Base-by-base conservation (phyloP, 2,113 vertebrate genomes). In the Corvus hawaiiensis region DNA sequence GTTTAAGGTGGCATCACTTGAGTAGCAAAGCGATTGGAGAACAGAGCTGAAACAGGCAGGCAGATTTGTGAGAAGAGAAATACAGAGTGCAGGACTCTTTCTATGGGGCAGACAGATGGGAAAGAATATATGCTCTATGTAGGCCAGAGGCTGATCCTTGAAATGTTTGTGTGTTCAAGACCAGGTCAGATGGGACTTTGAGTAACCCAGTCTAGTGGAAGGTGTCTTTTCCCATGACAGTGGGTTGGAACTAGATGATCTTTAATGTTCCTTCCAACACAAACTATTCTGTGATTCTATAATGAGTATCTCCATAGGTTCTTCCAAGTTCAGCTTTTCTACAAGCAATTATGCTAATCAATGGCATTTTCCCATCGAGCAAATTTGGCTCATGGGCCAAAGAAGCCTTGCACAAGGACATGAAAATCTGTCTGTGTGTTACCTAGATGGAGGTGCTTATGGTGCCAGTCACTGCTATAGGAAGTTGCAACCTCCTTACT, bases 121-220 rank as follows among this genome's bases (percentile, higher is more conserved):
- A 76, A 85, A 69, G 41, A 75, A 89, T 66, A 62, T 48, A 68
- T 16, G 44, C 4, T 28, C 19, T 87, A 15, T 49, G 4, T 80
- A 92, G 87, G 82, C 32, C 46, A 69, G 49, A 79, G 81, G 22
- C 26, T 82, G 52, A 72, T 28, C 21, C 41, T 73, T 69, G 41
- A 64, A 56, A 30, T 15, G 3, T 41, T 49, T 75, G 44, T 19
- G 16, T 72, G 35, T 41, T 87, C 24, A 48, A 32, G 15, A 21
- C 58, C 6, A 4, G 41, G 48, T 35, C 26, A 30, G 55, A 32
- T 35, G 11, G 48, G 14, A 75, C 20, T 69, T 76, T 1, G 16
- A 23, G 26, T 13, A 69, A 32, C 15, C 8, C 1, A 0, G 1
- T 76, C 48, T 19, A 35, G 11, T 30, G 41, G 28, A 35, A 68